Base-by-base conservation (phyloP, 2,888 invertebrate species). In the Coelinius sp. region DNA sequence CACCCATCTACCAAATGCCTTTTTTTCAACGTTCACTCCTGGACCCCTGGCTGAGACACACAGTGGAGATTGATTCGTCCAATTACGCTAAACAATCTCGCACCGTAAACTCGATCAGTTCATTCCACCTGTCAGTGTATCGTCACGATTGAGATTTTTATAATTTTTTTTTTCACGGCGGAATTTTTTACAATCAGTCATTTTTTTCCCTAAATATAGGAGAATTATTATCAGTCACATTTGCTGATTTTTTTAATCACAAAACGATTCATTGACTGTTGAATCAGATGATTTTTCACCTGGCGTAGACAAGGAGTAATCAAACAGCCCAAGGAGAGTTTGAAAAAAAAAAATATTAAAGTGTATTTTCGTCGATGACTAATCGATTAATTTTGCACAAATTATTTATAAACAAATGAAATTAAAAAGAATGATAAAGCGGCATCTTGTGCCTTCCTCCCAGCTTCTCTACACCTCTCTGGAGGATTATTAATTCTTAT, bases 51-150 rank as follows among this genome's bases (percentile, higher is more conserved):
- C 78, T 69, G 79, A 52, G 80, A 76, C 59, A 72, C 68, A 74
- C 20, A 14, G 67, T 70, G 76, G 44, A 78, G 82, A 84, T 84
- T 83, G 83, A 84, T 84, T 83, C 80, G 80, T 84, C 82, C 84
- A 84, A 85, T 85, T 83, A 84, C 81, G 79, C 79, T 83, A 82
- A 83, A 82, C 82, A 83, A 84, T 84, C 80, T 78, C 63, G 68
- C 66, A 76, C 71, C 70, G 22, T 63, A 70, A 49, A 69, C 69
- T 75, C 20, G 68, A 72, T 73, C 56, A 65, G 74, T 75, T 25
- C 52, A 24, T 69, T 52, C 27, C 44, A 25, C 24, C 31, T 44
- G 38, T 68, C 10, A 64, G 25, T 52, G 8, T 27, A 53, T 67
- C 31, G 17, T 35, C 22, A 27, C n/a, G 25, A 38, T 67, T 56